Base-by-base conservation (phyloP, 2,113 vertebrate species). In the Gila orcuttii region DNA sequence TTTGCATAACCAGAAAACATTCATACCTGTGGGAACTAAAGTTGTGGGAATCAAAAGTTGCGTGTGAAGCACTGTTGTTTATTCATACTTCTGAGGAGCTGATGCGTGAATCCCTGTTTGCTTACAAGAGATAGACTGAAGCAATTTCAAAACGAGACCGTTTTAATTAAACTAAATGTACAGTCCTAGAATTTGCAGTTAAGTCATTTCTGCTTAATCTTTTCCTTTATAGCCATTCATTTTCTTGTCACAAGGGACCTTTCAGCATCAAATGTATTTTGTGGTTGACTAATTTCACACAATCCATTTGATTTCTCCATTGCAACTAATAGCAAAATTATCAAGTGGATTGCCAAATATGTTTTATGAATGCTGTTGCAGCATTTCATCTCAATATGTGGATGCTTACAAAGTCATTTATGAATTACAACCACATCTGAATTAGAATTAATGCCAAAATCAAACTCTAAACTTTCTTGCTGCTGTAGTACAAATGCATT, bases 51-150 rank as follows among this genome's bases (percentile, higher is more conserved):
- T 47, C 19, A 39, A 68, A 39, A 50, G 8, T n/a, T 74, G 64
- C 36, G 13, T 86, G 84, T 52, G 39, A 83, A 2, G 79, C 12
- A 25, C 52, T 15, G 81, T 33, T 78, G 85, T 79, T 85, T 68
- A 62, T 17, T 57, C 76, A 73, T 87, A n/a, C 77, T 85, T 86
- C 82, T 45, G 73, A 88, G 79, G 84, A 79, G 28, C 50, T 88
- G 79, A 75, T 73, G 87, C 85, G 52, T 89, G 85, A 92, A 80
- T 85, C 69, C 47, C 68, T 74, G 73, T 83, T 62, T 77, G 36
- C 36, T 62, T 45, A 8, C 17, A 3, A 82, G 39, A 25, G 60
- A 28, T 31, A n/a, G n/a, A 33, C 77, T 76, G 7, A 21, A 47
- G 13, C n/a, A 8, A 31, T 42, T 74, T 74, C 69, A 69, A 52